Evolutionary conservation across 2,888 invertebrate species (phyloP).

Genomic region (Cantharis rufa): DNA sequence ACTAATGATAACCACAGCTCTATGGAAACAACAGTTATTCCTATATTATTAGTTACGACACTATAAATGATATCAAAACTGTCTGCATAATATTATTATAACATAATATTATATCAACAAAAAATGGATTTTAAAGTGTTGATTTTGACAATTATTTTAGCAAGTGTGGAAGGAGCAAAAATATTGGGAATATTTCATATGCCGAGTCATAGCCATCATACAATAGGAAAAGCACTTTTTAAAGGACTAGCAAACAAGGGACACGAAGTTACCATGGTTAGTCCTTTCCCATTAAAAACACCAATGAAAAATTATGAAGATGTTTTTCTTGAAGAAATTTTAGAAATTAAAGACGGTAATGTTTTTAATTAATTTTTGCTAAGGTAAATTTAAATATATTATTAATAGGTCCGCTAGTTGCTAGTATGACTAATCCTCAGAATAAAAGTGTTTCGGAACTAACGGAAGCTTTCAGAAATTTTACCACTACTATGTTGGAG

Average conservation of each 20-base stretch:
- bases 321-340: slow-evolving; percentile 19
- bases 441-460: background rate
- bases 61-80: background rate
- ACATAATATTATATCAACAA: background rate
- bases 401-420: background rate
- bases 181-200: slow-evolving; percentile 42
- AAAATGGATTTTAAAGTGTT: background rate
- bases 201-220: slow-evolving; percentile 40
- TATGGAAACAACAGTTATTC: background rate
- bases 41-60: background rate
- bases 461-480: background rate
- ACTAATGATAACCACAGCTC: background rate
- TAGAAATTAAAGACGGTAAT: background rate
- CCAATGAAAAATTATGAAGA: slow-evolving; percentile 39
- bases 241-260: slow-evolving; percentile 59
- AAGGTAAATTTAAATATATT: background rate
- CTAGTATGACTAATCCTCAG: background rate
- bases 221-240: slow-evolving; percentile 50
- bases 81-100: background rate
- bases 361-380: background rate
- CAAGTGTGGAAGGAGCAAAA: slow-evolving; percentile 28
- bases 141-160: background rate
- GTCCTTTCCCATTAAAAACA: slow-evolving; percentile 36
- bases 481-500: background rate
- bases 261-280: slow-evolving; percentile 61